Percentiles rank a stretch among this genome's conserved stretches.
Evolutionary conservation across 2,888 invertebrate species (phyloP).

Genomic region (Drosophila phalerata): DNA sequence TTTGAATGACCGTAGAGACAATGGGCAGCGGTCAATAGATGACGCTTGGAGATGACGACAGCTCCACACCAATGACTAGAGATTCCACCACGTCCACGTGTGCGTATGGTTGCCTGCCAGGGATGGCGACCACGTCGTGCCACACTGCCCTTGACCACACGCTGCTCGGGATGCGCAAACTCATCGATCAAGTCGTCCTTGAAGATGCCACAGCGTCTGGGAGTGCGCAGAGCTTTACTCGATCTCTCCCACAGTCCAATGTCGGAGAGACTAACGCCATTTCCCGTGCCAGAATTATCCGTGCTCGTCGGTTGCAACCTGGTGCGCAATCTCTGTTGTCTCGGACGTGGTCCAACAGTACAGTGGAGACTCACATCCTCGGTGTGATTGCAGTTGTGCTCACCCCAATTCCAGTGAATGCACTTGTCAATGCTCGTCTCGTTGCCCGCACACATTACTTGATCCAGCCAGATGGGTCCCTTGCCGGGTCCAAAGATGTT

Average conservation of each 20-base stretch:
- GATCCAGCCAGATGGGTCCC: constrained; percentile 91
- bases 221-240: constrained; percentile 81
- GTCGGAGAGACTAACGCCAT: constrained; percentile 61
- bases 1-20: constrained; percentile 90
- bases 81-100: constrained; percentile 87
- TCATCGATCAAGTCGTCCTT: constrained; percentile 82
- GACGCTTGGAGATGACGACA: constrained; percentile 88
- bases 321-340: constrained; percentile 24
- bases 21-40: constrained; percentile 91
- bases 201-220: constrained; percentile 87
- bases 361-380: constrained; percentile 89
- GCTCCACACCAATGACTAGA: constrained; percentile 92
- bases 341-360: constrained; percentile 71
- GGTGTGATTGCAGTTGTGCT: constrained; percentile 90
- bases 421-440: constrained; percentile 89
- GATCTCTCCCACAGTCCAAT: constrained; percentile 83
- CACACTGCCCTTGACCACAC: constrained; percentile 88
- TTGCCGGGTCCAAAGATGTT: constrained; percentile 85
- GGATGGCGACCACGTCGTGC: constrained; percentile 90
- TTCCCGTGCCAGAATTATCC: background rate
- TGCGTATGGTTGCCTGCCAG: constrained; percentile 91
- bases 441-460: constrained; percentile 89
- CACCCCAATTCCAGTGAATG: constrained; percentile 89
- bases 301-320: constrained; percentile 24
- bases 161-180: constrained; percentile 86